These are phyloP conservation scores for Prionace glauca DNA, from an alignment of 2,797 vertebrate genomes.

Conservation along the genomic window DNA sequence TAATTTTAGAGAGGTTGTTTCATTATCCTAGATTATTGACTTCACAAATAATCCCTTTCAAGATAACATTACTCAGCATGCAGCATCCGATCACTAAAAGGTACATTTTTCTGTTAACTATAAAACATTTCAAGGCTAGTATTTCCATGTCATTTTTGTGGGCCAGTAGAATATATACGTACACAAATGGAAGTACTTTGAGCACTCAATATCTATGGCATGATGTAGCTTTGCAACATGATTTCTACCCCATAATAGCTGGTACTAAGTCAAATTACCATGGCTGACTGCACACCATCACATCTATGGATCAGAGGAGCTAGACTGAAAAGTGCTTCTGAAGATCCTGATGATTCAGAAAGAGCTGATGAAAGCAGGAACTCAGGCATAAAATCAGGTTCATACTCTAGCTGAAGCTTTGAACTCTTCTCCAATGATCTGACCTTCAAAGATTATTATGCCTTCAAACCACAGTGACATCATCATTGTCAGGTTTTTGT, in stretches of 20 bases:
- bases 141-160: neutral
- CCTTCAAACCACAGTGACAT: conserved; percentile 54
- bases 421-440: conserved; percentile 53
- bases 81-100: neutral
- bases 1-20: neutral
- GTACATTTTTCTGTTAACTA: neutral
- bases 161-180: neutral
- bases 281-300: conserved; percentile 62
- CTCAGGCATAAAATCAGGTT: conserved; percentile 50
- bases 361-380: conserved; percentile 58
- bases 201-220: conserved; percentile 36
- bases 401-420: conserved; percentile 50
- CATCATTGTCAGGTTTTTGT: conserved; percentile 44
- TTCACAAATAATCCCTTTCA: neutral
- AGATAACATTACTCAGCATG: neutral
- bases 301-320: conserved; percentile 59
- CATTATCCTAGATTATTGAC: neutral
- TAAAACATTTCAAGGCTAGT: neutral
- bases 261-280: conserved; percentile 60
- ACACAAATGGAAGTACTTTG: conserved; percentile 14
- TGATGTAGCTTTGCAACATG: conserved; percentile 50
- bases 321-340: conserved; percentile 55
- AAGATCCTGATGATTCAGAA: conserved; percentile 61
- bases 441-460: conserved; percentile 56
- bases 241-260: conserved; percentile 59